These are phyloP conservation scores for Timandra comae DNA, from an alignment of 2,888 invertebrate species.

Conservation along the genomic window DNA sequence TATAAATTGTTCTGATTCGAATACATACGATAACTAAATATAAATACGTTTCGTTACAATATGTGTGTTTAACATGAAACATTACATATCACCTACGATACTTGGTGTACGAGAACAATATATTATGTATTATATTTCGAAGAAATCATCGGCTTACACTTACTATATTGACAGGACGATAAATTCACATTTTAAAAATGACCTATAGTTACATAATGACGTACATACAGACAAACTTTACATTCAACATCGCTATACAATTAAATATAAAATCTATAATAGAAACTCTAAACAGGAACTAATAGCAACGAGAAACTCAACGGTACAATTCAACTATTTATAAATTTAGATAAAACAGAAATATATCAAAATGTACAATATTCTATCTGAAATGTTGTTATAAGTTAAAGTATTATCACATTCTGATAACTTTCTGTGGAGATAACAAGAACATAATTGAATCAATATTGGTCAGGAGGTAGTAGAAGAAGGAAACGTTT, in stretches of 20 bases:
- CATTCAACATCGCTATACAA: constrained; percentile 5
- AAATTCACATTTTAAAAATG: not conserved
- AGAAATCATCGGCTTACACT: not conserved
- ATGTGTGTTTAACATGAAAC: no score
- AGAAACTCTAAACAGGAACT: constrained; percentile 7
- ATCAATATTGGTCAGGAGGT: constrained; percentile 37
- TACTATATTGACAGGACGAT: not conserved
- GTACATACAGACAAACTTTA: constrained; percentile 21
- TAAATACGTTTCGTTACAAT: no score
- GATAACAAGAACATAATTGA: constrained; percentile 11
- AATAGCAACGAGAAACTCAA: constrained; percentile 7
- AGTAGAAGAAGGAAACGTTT: constrained; percentile 23
- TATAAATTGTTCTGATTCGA: no score
- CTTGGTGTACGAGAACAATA: constrained; percentile 21
- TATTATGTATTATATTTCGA: not conserved
- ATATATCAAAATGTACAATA: no score
- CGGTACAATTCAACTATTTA: constrained; percentile 1
- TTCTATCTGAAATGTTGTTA: no score
- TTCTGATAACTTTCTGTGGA: constrained; percentile 8
- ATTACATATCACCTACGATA: constrained; percentile 25
- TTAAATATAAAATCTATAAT: constrained; percentile 6
- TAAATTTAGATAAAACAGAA: constrained; percentile 9
- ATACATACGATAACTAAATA: no score
- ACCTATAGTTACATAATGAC: constrained; percentile 12
- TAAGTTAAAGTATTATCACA: no score